A percentile compares a stretch with the other conserved stretches of the same genome.
Conservation (phyloP, 2,888 invertebrate genomes). For the Embidobia sp. region DNA sequence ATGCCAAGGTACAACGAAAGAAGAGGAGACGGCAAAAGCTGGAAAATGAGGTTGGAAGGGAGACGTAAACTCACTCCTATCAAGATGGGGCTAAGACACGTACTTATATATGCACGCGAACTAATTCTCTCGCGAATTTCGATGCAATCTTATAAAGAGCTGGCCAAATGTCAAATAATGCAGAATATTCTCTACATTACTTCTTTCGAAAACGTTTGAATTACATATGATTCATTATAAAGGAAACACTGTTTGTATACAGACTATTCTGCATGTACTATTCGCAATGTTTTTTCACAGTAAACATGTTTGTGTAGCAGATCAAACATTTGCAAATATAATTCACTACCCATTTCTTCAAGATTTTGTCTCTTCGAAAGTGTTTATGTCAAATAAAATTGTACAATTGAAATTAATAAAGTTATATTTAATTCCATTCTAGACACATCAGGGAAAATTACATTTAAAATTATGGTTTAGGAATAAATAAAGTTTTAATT, state of each 20-base stretch:
- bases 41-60: conserved; percentile 55
- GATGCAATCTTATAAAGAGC: conserved; percentile 26
- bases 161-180: conserved; percentile 28
- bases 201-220: not conserved
- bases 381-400: too few relatives aligned
- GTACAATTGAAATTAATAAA: too few relatives aligned
- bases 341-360: too few relatives aligned
- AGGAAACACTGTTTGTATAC: not conserved
- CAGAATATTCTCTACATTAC: conserved; percentile 9
- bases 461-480: too few relatives aligned
- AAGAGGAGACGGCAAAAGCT: conserved; percentile 36
- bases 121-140: conserved; percentile 41
- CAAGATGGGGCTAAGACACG: conserved; percentile 39
- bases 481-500: too few relatives aligned
- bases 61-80: conserved; percentile 26
- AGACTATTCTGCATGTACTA: not conserved
- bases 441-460: too few relatives aligned
- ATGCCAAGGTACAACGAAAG: conserved; percentile 46
- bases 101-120: conserved; percentile 37
- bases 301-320: not conserved
- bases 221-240: conserved; percentile 1
- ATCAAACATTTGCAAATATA: too few relatives aligned
- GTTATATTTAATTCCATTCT: too few relatives aligned
- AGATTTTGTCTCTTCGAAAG: too few relatives aligned
- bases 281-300: not conserved